Base-by-base conservation (phyloP, 2,797 vertebrate genomes). In the Fratercula arctica region DNA sequence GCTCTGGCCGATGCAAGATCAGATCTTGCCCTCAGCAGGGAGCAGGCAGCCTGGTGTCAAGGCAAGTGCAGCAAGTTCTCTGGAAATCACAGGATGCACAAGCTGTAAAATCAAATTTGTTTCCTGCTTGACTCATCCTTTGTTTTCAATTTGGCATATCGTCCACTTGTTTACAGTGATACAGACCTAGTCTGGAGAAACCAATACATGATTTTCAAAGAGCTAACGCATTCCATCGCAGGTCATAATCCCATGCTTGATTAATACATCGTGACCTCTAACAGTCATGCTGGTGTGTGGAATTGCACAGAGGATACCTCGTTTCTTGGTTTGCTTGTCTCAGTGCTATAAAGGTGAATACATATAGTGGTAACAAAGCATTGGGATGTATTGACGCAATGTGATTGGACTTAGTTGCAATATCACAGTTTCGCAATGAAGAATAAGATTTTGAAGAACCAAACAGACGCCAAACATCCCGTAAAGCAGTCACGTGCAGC, bases 71-170 rank as follows among this genome's bases (percentile, higher is more conserved):
- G 28, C 20, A 64, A 93, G 72, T 37, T 20, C 18, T 26, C 59
- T 85, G 46, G 61, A 83, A 83, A 74, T 92, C 54, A 45, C 14
- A 43, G 35, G 53, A 15, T 46, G 57, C 8, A 81, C 66, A 64
- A 3, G 17, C 35, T 74, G 25, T 57, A 94, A 79, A 93, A 88
- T 89, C 64, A 83, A 46, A 68, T 53, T 51, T 64, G 70, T 73
- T 87, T 90, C 93, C 93, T 94, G 35, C 66, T 80, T 96, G 95
- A 95, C 66, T 96, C 95, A 95, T 60, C 45, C 41, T 78, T 92
- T 93, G 82, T 61, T 96, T 85, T 88, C 59, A 29, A 50, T 84
- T 78, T 85, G 67, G 43, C 83, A 76, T 59, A 59, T 87, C 74
- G 83, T 61, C 57, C 29, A 39, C 82, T 53, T 92, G 87, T 94